These are phyloP conservation scores for Bettongia penicillata DNA, from an alignment of 2,113 vertebrate species.

Conservation along the genomic window DNA sequence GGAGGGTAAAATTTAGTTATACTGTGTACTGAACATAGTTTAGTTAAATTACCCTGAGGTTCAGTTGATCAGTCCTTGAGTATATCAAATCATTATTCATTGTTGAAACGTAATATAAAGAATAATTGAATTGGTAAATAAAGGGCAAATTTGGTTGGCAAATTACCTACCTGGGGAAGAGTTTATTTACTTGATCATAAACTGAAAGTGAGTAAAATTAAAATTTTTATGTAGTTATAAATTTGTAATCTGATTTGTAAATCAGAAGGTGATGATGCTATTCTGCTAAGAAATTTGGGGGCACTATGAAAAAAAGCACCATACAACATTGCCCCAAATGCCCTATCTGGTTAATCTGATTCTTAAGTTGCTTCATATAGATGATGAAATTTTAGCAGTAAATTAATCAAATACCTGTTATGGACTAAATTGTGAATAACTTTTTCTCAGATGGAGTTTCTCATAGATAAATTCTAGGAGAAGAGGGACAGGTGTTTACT, in stretches of 20 bases:
- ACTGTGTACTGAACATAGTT: background rate
- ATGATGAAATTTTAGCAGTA: constrained; percentile 32
- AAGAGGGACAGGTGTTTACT: background rate
- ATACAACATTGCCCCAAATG: constrained; percentile 23
- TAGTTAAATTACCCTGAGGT: background rate
- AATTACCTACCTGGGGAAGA: background rate
- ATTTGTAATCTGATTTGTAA: constrained; percentile 37
- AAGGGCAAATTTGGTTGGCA: constrained; percentile 27
- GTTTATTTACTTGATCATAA: constrained; percentile 25
- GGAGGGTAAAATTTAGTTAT: constrained; percentile 45
- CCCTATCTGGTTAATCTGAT: background rate
- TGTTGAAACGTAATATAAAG: no score
- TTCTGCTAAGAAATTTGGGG: constrained; percentile 29
- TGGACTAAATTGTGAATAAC: background rate
- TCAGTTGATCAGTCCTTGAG: background rate
- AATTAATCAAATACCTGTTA: background rate
- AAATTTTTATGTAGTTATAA: background rate
- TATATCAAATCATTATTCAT: background rate
- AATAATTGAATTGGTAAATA: constrained; percentile 33
- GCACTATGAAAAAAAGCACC: constrained; percentile 30
- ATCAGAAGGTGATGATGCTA: constrained; percentile 8
- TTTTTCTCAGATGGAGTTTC: background rate
- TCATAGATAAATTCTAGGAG: constrained; percentile 11
- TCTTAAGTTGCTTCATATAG: constrained; percentile 17
- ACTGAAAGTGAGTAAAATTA: constrained; percentile 38